Percentiles rank a stretch among this genome's conserved stretches.
phyloP scores from a whole-genome alignment of 2,113 vertebrate genomes.

The Neolamprologus devosi region DNA sequence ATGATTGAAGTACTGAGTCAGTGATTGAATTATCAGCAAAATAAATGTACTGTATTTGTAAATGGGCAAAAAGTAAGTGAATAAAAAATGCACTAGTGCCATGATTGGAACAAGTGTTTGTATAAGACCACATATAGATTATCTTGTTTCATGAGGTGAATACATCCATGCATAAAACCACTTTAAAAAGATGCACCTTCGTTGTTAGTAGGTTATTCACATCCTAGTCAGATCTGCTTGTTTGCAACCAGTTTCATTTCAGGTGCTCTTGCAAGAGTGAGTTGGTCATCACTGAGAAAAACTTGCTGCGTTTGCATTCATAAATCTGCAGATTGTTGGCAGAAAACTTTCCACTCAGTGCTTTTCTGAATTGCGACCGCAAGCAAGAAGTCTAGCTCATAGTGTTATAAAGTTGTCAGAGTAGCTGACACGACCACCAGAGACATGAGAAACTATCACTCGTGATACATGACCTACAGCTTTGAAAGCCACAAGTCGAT shows the following conservation, averaged over 20 bases:
- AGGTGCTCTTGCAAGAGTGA: background rate
- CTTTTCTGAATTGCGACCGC: background rate
- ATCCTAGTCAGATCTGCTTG: background rate
- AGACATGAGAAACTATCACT: background rate
- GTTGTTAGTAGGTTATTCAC: background rate
- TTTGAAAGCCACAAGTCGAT: background rate
- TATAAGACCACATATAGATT: background rate
- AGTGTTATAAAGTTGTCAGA: background rate
- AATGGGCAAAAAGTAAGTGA: background rate
- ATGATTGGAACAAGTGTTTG: background rate
- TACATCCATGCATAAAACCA: background rate
- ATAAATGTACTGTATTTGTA: constrained; percentile 12
- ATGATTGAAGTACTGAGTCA: constrained; percentile 36
- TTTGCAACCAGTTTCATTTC: background rate
- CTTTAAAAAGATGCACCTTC: background rate
- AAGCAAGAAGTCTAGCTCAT: background rate
- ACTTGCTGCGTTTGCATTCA: background rate
- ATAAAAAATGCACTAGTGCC: background rate
- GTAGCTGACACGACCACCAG: background rate
- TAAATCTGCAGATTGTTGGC: background rate
- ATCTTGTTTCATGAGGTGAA: background rate
- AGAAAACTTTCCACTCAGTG: background rate
- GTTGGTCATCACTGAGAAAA: background rate
- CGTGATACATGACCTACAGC: background rate
- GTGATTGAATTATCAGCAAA: background rate